Conservation (phyloP, 2,888 invertebrate genomes). For the Erebia aethiops region DNA sequence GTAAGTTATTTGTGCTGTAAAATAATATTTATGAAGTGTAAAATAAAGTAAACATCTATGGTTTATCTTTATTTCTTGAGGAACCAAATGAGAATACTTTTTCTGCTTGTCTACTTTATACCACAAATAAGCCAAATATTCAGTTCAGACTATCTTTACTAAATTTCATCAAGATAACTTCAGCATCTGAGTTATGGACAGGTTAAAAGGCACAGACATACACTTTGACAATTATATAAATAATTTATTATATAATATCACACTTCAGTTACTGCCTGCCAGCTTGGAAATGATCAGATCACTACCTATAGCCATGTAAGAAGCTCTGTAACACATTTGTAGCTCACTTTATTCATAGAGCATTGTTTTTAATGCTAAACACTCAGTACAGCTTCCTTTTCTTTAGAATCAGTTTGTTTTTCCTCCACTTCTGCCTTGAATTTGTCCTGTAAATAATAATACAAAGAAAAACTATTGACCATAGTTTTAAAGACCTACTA, state of each 20-base stretch:
- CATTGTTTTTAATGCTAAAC: neutral
- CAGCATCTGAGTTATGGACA: too few relatives aligned
- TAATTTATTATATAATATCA: conserved; percentile 33
- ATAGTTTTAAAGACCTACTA: too few relatives aligned
- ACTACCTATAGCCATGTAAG: neutral
- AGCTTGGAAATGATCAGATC: neutral
- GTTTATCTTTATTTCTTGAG: conserved; percentile 2
- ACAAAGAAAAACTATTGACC: neutral
- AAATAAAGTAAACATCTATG: conserved; percentile 40
- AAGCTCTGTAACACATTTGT: neutral
- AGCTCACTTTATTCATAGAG: conserved; percentile 7
- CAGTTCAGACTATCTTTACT: too few relatives aligned
- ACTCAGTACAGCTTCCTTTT: conserved; percentile 70
- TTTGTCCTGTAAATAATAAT: conserved; percentile 70
- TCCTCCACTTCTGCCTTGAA: conserved; percentile 84
- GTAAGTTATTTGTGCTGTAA: conserved; percentile 35
- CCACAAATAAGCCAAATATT: too few relatives aligned
- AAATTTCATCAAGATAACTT: too few relatives aligned
- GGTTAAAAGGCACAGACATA: too few relatives aligned
- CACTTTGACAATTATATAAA: neutral
- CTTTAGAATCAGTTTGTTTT: conserved; percentile 78
- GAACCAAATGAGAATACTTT: too few relatives aligned
- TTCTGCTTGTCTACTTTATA: too few relatives aligned
- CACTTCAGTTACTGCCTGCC: conserved; percentile 17
- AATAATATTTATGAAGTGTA: conserved; percentile 39